Evolutionary conservation across 2,797 vertebrate species (phyloP), one percentile per base, ranked within the genome.

Genomic region (Pachyuromys duprasi): DNA sequence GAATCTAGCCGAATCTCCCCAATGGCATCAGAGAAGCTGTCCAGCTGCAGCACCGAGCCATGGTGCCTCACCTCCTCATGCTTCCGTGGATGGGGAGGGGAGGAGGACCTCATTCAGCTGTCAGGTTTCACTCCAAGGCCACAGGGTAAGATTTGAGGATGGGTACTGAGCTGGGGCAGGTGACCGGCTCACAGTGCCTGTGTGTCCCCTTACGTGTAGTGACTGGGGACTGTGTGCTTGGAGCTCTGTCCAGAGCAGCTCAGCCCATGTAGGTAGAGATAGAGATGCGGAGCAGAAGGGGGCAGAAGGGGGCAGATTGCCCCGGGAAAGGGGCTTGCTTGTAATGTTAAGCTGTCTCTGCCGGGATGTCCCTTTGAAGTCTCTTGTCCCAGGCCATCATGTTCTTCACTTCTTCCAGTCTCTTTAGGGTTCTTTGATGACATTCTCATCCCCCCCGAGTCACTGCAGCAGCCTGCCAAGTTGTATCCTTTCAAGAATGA

Each of bases 341-440:
- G 28, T 18, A 17, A n/a, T 36, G 18, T 31, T 17, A 70, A 75
- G 70, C 24, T 17, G 17, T 82, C 75, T 42, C 70, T 24, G 0
- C 20, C n/a, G 76, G 0, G 5, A 39, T 24, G 28, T 80, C 65
- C 20, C 0, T 45, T 17, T 14, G 14, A 42, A 55, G 33, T 26
- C 24, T 36, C 65, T 57, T 0, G 3, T 57, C 90, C 28, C 42
- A 24, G 2, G 36, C 36, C 2, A 2, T 62, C 31, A 31, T 65
- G 74, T n/a, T 67, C 80, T 96, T 79, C 7, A 24, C 96, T 97
- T 92, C 96, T 98, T 45, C 0, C 98, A 99, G 99, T 99, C 98
- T 99, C 99, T 22, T 99, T 99, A 96, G 99, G 99, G 86, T 99
- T 99, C 98, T 99, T 99, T 20, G 99, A 99, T 8, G 99, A 99